These are phyloP conservation scores for Lasioglossum marginatum DNA, from an alignment of 2,888 invertebrate genomes.

Conservation along the genomic window DNA sequence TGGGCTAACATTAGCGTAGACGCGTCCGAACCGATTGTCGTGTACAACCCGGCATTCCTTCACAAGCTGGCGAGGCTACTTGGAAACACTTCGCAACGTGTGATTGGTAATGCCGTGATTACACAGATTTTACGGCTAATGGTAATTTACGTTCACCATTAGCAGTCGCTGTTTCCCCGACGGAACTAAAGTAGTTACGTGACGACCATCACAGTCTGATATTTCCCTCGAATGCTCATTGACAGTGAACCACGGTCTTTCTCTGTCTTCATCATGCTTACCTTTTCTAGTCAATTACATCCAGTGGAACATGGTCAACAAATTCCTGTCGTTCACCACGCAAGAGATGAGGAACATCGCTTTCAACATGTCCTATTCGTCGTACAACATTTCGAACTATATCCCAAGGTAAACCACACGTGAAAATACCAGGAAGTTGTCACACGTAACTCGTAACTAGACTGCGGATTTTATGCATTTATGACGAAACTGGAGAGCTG, in stretches of 20 bases:
- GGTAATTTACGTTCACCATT: not conserved
- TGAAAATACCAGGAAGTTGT: not conserved
- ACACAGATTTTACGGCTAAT: constrained; percentile 12
- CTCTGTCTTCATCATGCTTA: constrained; percentile 10
- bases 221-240: not conserved
- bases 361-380: constrained; percentile 34
- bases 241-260: not conserved
- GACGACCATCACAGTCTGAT: not conserved
- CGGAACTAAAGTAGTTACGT: not conserved
- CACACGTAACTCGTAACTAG: no score
- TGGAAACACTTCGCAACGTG: constrained; percentile 55
- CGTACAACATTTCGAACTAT: constrained; percentile 35
- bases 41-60: constrained; percentile 48
- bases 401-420: constrained; percentile 33
- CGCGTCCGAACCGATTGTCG: constrained; percentile 46
- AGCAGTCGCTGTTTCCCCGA: not conserved
- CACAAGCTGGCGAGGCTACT: constrained; percentile 48
- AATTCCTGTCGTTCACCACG: constrained; percentile 48
- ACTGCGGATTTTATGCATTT: no score
- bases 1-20: constrained; percentile 49
- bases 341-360: constrained; percentile 48
- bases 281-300: constrained; percentile 65
- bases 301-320: constrained; percentile 64
- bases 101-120: constrained; percentile 60
- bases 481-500: no score